A percentile compares a stretch with the other conserved stretches of the same genome.
Conservation (phyloP, 2,797 vertebrate genomes). For the Cyclura pinguis region DNA sequence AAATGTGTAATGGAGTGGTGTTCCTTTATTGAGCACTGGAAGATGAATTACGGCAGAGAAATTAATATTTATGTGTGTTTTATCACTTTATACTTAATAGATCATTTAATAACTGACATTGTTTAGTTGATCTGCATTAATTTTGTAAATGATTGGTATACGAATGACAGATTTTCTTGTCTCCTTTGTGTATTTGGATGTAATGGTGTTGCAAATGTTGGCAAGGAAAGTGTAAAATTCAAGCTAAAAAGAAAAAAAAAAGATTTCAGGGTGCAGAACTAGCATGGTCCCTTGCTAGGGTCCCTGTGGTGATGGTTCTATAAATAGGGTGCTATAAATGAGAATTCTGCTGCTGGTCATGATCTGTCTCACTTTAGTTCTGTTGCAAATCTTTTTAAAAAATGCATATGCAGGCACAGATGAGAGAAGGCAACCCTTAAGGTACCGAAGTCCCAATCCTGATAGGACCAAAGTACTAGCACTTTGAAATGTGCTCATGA, state of each 20-base stretch:
- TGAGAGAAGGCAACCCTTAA: not conserved
- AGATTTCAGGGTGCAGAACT: not conserved
- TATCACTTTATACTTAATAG: constrained; percentile 9
- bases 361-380: not conserved
- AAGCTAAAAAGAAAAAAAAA: not conserved
- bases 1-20: not conserved
- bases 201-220: not conserved
- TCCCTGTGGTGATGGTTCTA: not conserved
- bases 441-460: not conserved
- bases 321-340: not conserved
- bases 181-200: not conserved
- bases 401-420: not conserved
- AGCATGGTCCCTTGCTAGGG: not conserved
- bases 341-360: too few species aligned
- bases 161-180: not conserved
- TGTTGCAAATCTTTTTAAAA: not conserved
- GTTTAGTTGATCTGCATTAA: not conserved
- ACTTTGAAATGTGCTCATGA: not conserved
- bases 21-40: not conserved
- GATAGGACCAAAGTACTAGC: not conserved
- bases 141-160: not conserved
- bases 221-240: not conserved
- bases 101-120: not conserved
- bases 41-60: not conserved
- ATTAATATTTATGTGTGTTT: not conserved